Evolutionary conservation across 2,888 invertebrate genomes (phyloP), one percentile per base, ranked within the genome.

Genomic region (Trissonchulus latispiculum): DNA sequence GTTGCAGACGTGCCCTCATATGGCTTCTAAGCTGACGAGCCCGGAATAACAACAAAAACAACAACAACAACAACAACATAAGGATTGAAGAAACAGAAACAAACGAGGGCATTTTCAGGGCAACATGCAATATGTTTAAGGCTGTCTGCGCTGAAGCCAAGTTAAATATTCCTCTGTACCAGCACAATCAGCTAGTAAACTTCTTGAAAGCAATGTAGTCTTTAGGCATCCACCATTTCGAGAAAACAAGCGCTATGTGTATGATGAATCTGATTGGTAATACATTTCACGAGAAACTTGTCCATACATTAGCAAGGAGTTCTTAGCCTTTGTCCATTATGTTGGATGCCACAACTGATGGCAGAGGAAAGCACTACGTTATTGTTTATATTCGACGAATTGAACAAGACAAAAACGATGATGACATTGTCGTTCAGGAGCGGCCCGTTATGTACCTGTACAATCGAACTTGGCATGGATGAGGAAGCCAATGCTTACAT

Each of bases 241-340:
- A 32, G 3, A 8, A n/a, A 2, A 68, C 35, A 33, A 15, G 29
- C 3, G 68, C 68, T 2, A 2, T 3, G 3, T 32, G 68, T 8
- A 68, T 68, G 68, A 3, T 68, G 3, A 3, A 2, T 8, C 3
- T 68, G 33, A 68, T 68, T 8, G 33, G 68, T 32, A 2, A 29
- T 32, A 32, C n/a, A n/a, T 29, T 68, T n/a, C 68, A 68, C n/a
- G 3, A 32, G 32, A 15, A 8, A 3, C 33, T 68, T 15, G 33
- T 68, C 3, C 15, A 29, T 3, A 15, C 29, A 32, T 33, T 68
- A 15, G 32, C n/a, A 2, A 29, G 15, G 8, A 68, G 32, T 2
- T 8, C 29, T 29, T 32, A 68, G n/a, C 68, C 68, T 3, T 8
- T 68, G 33, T 68, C 68, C 8, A 68, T 68, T 33, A 68, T 68